These are phyloP conservation scores for Bufo bufo DNA, from an alignment of 2,113 vertebrate genomes.

Conservation along the genomic window DNA sequence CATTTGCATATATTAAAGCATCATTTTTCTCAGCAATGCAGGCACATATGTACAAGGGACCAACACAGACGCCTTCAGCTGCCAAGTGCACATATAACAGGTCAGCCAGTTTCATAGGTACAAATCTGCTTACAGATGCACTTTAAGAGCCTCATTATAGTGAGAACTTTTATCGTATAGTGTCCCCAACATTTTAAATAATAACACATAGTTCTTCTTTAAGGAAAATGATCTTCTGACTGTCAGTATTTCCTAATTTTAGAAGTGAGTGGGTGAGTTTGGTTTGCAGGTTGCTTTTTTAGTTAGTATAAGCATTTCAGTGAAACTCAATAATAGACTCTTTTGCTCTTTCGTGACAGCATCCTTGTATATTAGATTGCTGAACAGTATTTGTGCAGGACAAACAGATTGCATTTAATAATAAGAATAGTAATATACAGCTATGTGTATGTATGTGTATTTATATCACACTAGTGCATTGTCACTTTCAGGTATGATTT, in stretches of 20 bases:
- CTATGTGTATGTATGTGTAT: neutral
- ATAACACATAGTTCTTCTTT: neutral
- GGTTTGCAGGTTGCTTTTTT: neutral
- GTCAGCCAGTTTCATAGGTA: no score
- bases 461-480: neutral
- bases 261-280: neutral
- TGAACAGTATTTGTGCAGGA: neutral
- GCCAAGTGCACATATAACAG: no score
- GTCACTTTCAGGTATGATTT: neutral
- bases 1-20: no score
- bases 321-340: neutral
- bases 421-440: neutral
- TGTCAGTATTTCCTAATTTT: neutral
- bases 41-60: no score
- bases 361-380: neutral
- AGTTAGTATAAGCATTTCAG: neutral
- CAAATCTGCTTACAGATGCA: no score
- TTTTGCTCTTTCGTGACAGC: neutral
- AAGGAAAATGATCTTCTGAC: neutral
- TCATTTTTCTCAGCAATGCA: no score
- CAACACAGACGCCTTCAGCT: no score
- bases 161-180: neutral
- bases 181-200: neutral
- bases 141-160: neutral
- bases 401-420: neutral